These are phyloP conservation scores for Bothrops jararaca DNA, from an alignment of 2,113 vertebrate genomes.

Conservation along the genomic window DNA sequence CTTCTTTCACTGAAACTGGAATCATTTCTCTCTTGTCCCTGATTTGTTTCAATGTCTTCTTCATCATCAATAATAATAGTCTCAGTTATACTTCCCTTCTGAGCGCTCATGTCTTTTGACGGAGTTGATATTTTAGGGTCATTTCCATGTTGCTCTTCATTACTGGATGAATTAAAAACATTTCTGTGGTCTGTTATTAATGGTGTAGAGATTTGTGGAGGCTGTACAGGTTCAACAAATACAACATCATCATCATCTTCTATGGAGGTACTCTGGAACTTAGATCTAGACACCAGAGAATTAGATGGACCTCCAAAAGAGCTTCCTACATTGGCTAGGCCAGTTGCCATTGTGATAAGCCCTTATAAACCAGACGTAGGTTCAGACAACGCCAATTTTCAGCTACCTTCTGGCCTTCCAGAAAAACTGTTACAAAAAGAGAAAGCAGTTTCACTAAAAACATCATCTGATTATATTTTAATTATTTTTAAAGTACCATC, in stretches of 20 bases:
- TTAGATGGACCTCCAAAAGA: constrained; percentile 73
- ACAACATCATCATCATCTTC: constrained; percentile 91
- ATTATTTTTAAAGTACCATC: neutral
- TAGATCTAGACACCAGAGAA: constrained; percentile 73
- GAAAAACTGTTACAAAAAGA: constrained; percentile 62
- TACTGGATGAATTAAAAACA: constrained; percentile 68
- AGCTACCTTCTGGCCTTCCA: constrained; percentile 81
- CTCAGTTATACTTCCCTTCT: constrained; percentile 82
- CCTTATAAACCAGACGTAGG: constrained; percentile 67
- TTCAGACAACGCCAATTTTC: constrained; percentile 76
- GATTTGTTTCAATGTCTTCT: constrained; percentile 82
- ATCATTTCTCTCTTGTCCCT: constrained; percentile 79
- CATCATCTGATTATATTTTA: neutral
- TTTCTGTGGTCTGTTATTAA: constrained; percentile 70
- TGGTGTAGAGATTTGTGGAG: constrained; percentile 63
- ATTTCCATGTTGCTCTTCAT: constrained; percentile 73
- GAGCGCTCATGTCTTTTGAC: constrained; percentile 73
- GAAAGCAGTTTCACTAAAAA: constrained; percentile 35
- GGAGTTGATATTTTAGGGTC: constrained; percentile 73
- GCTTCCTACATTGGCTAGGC: constrained; percentile 80
- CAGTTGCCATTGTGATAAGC: constrained; percentile 81
- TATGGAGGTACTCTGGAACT: constrained; percentile 72
- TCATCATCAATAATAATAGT: constrained; percentile 98
- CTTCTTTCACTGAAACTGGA: constrained; percentile 72
- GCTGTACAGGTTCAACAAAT: constrained; percentile 82